Evolutionary conservation across 1,140 invertebrate species (phyloP), one percentile per base, ranked within the genome.

Genomic region (Popillia japonica): DNA sequence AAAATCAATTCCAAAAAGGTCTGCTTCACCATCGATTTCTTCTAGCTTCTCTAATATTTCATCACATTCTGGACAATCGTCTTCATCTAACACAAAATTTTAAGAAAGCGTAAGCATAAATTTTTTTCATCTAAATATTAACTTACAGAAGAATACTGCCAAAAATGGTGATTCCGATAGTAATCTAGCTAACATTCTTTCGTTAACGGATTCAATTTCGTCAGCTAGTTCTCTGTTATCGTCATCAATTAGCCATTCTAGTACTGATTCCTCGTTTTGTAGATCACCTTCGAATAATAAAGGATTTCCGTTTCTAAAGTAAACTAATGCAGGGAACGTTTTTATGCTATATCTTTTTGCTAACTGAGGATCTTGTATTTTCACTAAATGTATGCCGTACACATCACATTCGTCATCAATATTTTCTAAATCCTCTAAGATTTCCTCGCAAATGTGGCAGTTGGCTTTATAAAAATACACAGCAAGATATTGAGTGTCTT

Each of bases 391-490:
- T 82, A 98, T 98, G 44, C 96, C 96, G 86, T 95, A 98, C 0
- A 96, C 92, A 85, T 98, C 96, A 84, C 95, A 96, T 85, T 98
- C 96, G 84, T 98, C 96, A 84, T 98, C 96, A 80, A 98, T 95
- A 77, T 94, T 92, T 87, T 98, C 96, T 77, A 98, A 86, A 78
- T 95, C 95, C 83, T 96, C 94, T 22, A 98, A 88, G 83, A 97
- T 96, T 84, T 95, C 92, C 85, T 98, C 96, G 86, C 96, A 98
- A 80, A 97, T 96, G 84, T 96, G 92, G 85, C 96, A 98, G 82
- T 96, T 96, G 81, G 93, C 91, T 89, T 98, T 98, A 88, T 97
- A 97, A 85, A 97, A 97, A 86, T 96, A 97, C 0, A 97, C 96
- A 7, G 95, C 96, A 44, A 98, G 88, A 85, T 98, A 98, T 86